Evolutionary conservation across 23 tunicate species (phyloP).

Genomic region (Diplosoma virens): DNA sequence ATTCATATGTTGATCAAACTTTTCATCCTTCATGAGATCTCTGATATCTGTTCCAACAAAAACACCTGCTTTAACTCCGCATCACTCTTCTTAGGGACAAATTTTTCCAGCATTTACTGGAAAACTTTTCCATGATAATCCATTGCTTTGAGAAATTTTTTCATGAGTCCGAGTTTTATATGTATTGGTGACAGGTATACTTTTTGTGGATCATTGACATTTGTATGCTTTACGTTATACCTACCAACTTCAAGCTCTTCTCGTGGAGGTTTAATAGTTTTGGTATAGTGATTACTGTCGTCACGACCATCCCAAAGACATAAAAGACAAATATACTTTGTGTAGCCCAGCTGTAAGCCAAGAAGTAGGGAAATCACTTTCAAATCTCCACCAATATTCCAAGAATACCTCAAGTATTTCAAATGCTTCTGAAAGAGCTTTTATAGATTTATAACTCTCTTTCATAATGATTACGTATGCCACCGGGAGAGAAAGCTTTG

Average conservation of each 20-base stretch:
- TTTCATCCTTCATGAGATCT: too few species aligned
- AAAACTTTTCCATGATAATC: conserved; percentile 18
- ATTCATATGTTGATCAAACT: too few species aligned
- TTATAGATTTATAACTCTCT: background rate
- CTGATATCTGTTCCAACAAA: too few species aligned
- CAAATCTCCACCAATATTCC: conserved; percentile 28
- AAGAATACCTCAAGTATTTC: conserved; percentile 10
- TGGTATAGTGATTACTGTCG: conserved; percentile 33
- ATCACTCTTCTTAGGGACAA: too few species aligned
- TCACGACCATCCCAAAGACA: conserved; percentile 45
- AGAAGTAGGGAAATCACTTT: conserved; percentile 34
- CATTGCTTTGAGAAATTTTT: conserved; percentile 31
- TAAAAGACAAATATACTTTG: conserved; percentile 34
- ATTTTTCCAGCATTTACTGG: too few species aligned
- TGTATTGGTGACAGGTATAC: background rate
- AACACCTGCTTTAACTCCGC: too few species aligned
- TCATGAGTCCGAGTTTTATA: background rate
- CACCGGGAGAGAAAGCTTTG: background rate
- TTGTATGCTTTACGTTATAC: conserved; percentile 24
- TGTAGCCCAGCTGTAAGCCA: conserved; percentile 27
- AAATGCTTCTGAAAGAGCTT: background rate
- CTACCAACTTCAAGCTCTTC: conserved; percentile 13
- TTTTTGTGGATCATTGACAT: conserved; percentile 7
- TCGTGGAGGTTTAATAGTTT: conserved; percentile 19
- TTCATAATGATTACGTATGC: too few species aligned